A percentile compares a stretch with the other conserved stretches of the same genome.
Conservation (phyloP, 2,113 vertebrate species). For the Paraplagusia blochii region DNA sequence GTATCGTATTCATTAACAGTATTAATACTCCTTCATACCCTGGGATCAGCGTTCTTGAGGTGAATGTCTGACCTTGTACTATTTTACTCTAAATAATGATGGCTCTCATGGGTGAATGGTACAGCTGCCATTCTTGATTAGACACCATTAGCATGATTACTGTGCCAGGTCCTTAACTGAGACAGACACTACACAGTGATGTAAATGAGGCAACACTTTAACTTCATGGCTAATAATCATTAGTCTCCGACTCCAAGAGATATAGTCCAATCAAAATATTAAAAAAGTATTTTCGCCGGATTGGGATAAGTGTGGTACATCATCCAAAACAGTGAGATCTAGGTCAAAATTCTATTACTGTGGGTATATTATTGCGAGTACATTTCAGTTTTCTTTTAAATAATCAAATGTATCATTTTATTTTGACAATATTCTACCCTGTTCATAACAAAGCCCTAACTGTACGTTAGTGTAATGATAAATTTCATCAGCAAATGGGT, state of each 20-base stretch:
- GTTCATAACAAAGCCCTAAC: conserved; percentile 5
- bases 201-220: conserved; percentile 22
- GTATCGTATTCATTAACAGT: neutral
- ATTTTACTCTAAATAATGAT: conserved; percentile 48
- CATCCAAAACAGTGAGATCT: too few relatives aligned
- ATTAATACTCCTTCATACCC: neutral
- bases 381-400: neutral
- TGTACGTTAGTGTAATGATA: conserved; percentile 35
- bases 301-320: too few relatives aligned
- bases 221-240: conserved; percentile 50
- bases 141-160: conserved; percentile 67
- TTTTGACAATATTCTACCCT: neutral
- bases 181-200: conserved; percentile 26
- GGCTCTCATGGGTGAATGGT: conserved; percentile 63
- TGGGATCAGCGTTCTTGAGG: conserved; percentile 10
- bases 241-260: conserved; percentile 33
- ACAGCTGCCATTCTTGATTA: conserved; percentile 68
- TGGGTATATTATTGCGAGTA: too few relatives aligned
- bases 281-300: too few relatives aligned
- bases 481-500: conserved; percentile 56
- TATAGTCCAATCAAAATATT: too few relatives aligned
- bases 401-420: neutral
- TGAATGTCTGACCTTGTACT: conserved; percentile 37
- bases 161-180: conserved; percentile 7
- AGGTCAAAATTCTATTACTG: too few relatives aligned